Evolutionary conservation across 2,888 invertebrate species (phyloP), one percentile per base, ranked within the genome.

Genomic region (Drosophila glabriapex): DNA sequence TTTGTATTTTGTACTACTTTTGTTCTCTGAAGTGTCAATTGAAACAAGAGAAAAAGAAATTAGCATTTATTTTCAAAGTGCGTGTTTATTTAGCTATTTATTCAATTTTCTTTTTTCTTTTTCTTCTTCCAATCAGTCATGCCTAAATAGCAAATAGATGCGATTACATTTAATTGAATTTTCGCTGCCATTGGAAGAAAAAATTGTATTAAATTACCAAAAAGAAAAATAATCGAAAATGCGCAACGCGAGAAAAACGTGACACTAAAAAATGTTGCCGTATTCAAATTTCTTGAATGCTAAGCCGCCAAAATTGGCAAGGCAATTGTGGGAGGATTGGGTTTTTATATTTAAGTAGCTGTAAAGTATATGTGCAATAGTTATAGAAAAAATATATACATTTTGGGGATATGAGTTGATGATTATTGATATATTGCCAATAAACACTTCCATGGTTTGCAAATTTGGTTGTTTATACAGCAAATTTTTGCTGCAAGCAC

Each of bases 111-210:
- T 65, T 56, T 52, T 62, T 61, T 31, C 12, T n/a, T 46, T 31
- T 43, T n/a, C 39, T 58, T 55, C 52, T 71, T 54, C 54, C 83
- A 84, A 86, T 85, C 90, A 80, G 87, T 80, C 89, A 82, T 73
- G 89, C 89, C 68, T 59, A 60, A 75, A 69, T 71, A 80, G 55
- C 71, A 83, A 80, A 78, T 76, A 84, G 88, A 92, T 92, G 89
- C 91, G 90, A 92, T 92, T 92, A 92, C 91, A 89, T 91, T 92
- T 92, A 92, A 92, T 92, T 91, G 92, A 91, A 92, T 92, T 91
- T 50, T 64, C 14, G 5, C 46, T 54, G 54, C 31, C 66, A 62
- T 52, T 43, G n/a, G 25, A 50, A 19, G 6, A 6, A 60, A 58
- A 80, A 78, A 60, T 25, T 62, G 82, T 86, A 84, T 85, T 86